phyloP scores from a whole-genome alignment of 2,113 vertebrate species.

The Rhea americana region DNA sequence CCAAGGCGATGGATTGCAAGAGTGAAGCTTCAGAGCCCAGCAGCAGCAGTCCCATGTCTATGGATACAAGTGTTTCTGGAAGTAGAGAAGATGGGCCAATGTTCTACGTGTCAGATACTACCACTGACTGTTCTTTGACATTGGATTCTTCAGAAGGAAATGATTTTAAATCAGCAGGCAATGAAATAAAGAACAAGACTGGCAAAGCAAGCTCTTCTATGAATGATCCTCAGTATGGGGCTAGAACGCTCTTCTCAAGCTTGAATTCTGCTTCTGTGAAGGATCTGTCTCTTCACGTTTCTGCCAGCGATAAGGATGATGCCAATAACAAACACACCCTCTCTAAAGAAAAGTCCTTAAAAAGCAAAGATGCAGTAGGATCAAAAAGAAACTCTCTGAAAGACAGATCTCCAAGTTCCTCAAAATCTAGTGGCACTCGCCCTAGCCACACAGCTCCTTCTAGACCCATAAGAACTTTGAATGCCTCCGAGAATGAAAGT shows the following conservation, averaged over 20 bases:
- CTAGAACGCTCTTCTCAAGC: conserved; percentile 74
- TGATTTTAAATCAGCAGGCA: conserved; percentile 64
- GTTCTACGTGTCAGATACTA: conserved; percentile 81
- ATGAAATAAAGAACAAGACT: conserved; percentile 33
- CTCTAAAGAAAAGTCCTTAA: conserved; percentile 60
- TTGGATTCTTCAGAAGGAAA: conserved; percentile 86
- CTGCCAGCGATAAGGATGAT: conserved; percentile 60
- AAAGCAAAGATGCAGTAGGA: conserved; percentile 68
- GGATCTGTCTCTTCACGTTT: conserved; percentile 38
- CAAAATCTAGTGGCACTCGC: conserved; percentile 46
- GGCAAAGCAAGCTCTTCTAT: conserved; percentile 19
- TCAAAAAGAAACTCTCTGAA: conserved; percentile 74
- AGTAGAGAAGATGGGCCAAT: conserved; percentile 71
- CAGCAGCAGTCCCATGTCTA: conserved; percentile 74
- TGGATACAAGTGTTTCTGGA: conserved; percentile 75
- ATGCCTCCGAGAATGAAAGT: conserved; percentile 83
- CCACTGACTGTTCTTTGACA: conserved; percentile 85
- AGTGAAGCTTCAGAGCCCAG: conserved; percentile 77
- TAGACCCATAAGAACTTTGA: conserved; percentile 80
- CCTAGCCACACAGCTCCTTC: conserved; percentile 38
- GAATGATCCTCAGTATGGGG: conserved; percentile 35
- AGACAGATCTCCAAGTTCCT: conserved; percentile 49
- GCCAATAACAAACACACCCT: conserved; percentile 9
- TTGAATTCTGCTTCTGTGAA: conserved; percentile 58
- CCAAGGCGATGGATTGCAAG: conserved; percentile 61